Base-by-base conservation (phyloP, 2,113 vertebrate species). In the Ptilorrhoa leucosticta region DNA sequence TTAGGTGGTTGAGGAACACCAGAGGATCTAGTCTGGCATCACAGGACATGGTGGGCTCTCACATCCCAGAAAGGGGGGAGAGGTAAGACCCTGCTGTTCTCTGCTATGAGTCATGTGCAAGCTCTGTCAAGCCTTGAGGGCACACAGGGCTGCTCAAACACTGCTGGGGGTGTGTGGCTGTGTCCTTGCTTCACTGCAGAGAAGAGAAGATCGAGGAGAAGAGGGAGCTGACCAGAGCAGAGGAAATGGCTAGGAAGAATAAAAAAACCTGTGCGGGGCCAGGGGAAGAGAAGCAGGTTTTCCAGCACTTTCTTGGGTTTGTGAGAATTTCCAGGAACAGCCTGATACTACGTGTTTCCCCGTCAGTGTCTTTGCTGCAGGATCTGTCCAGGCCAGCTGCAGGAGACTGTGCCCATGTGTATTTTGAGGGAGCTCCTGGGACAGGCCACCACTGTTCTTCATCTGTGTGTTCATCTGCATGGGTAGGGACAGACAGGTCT, bases 401-500 rank as follows among this genome's bases (percentile, higher is more conserved):
- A 61, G 50, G 9, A 12, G 37, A 21, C 22, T 61, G 78, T 93
- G 81, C 24, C 60, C 14, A 0, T 20, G n/a, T 33, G 70, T 47
- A 22, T 83, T 82, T 79, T 44, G 61, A 71, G 75, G 27, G n/a
- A 33, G 10, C 13, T 65, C 63, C 39, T 47, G 58, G 50, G 24
- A 78, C 56, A 82, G 44, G 56, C 23, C 83, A 48, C 35, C 60
- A 13, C n/a, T 5, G 0, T 63, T 37, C 37, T 91, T 50, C 15
- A 2, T 47, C 31, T 31, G 9, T 72, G 66, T 0, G 0, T 70
- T 17, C 19, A 7, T 35, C 17, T 31, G 35, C 21, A 3, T 11
- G 15, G 27, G 54, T 15, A 27, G 37, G 56, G 76, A 60, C 1
- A 2, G 23, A 10, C 1, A 35, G 44, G 13, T 23, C 53, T 58